Percentiles rank a stretch among this genome's conserved stretches.
Conservation (phyloP, 2,797 vertebrate species). For the Orestias chungarensis region DNA sequence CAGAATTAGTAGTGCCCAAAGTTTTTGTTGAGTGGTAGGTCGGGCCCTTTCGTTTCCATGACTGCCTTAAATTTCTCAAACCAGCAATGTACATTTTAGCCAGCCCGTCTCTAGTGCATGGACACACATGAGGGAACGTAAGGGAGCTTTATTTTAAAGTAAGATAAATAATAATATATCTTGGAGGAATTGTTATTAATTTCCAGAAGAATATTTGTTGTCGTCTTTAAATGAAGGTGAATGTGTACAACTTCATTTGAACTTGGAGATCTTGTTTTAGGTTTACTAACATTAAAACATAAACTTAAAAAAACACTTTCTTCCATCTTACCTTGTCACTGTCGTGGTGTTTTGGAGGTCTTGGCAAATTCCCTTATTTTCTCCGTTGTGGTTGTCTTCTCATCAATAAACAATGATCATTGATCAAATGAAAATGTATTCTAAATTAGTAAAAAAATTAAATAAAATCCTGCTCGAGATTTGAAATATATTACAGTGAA, state of each 20-base stretch:
- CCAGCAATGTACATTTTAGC: background rate
- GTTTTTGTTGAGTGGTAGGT: background rate
- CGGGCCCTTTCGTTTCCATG: background rate
- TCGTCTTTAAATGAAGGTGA: slow-evolving; percentile 26
- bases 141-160: background rate
- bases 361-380: slow-evolving; percentile 31
- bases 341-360: slow-evolving; percentile 3
- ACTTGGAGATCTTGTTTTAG: slow-evolving; percentile 30
- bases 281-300: slow-evolving; percentile 15
- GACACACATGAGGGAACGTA: background rate
- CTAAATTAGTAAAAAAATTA: slow-evolving; percentile 20
- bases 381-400: slow-evolving; percentile 36
- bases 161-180: no score
- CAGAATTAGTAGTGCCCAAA: background rate
- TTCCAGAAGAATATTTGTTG: slow-evolving; percentile 13
- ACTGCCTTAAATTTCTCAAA: background rate
- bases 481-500: slow-evolving; percentile 31
- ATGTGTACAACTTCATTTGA: slow-evolving; percentile 8
- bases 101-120: no score
- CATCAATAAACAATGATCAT: slow-evolving; percentile 38
- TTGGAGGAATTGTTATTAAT: no score
- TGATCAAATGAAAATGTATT: slow-evolving; percentile 47
- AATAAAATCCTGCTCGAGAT: slow-evolving; percentile 17
- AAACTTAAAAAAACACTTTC: slow-evolving; percentile 11
- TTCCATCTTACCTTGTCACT: slow-evolving; percentile 6